These are phyloP conservation scores for Bellardia bayeri DNA, from an alignment of 2,888 invertebrate species.

Conservation along the genomic window DNA sequence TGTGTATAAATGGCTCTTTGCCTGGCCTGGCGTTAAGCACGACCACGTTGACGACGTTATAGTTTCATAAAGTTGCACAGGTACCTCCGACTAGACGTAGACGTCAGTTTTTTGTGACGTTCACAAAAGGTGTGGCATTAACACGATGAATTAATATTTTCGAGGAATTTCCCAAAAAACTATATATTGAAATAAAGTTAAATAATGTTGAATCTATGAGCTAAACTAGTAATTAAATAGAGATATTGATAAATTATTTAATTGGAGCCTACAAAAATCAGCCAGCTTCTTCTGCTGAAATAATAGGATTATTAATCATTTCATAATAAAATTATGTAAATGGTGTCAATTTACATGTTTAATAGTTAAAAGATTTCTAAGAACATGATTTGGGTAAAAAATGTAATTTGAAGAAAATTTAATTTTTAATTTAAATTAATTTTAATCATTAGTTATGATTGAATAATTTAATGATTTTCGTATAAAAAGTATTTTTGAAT, in stretches of 20 bases:
- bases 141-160: slow-evolving; percentile 67
- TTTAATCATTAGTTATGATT: no score
- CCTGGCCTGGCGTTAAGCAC: slow-evolving; percentile 46
- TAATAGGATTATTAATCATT: slow-evolving; percentile 46
- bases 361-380: background rate
- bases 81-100: slow-evolving; percentile 28
- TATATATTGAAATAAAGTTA: background rate
- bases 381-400: background rate
- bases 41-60: slow-evolving; percentile 29
- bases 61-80: slow-evolving; percentile 4
- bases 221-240: slow-evolving; percentile 51
- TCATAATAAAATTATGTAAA: slow-evolving; percentile 37
- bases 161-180: slow-evolving; percentile 31
- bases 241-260: slow-evolving; percentile 18
- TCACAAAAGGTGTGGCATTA: slow-evolving; percentile 59
- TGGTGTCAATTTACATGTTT: slow-evolving; percentile 60
- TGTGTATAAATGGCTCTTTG: background rate
- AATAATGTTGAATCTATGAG: slow-evolving; percentile 37
- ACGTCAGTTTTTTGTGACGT: slow-evolving; percentile 48
- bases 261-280: background rate
- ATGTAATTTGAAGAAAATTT: no score
- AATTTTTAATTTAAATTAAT: no score
- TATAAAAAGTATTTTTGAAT: no score
- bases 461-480: no score
- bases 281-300: background rate